Base-by-base conservation (phyloP, 2,888 invertebrate genomes). In the Hemistola chrysoprasaria region DNA sequence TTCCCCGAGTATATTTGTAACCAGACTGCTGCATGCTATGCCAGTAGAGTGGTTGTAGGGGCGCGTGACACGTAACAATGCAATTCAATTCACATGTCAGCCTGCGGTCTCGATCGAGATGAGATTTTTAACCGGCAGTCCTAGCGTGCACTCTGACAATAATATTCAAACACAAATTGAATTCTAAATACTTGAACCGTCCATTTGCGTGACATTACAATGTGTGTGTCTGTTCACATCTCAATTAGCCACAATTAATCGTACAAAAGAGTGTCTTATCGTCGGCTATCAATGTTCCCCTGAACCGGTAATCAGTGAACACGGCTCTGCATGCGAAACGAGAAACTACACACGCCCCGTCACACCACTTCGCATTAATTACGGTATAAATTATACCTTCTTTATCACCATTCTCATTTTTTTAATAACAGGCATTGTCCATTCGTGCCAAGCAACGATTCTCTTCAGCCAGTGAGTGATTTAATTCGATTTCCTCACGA, bases 381-480 rank as follows among this genome's bases (percentile, higher is more conserved):
- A 83, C 64, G 53, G 59, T 62, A 76, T 76, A 84, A 86, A 86
- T 86, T 86, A 79, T 71, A 85, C 65, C 74, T 85, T 85, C 70
- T 79, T 82, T 82, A 86, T 84, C 80, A 78, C 78, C 75, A 66
- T 70, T 71, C 74, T 73, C 78, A 78, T 75, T 83, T 78, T 85
- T 85, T 86, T 86, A 84, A 84, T 83, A 85, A 77, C 73, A 80
- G 80, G 78, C 82, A 84, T 83, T 82, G 73, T 78, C 64, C 78
- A 75, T 86, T 85, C 86, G 84, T 87, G 86, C 71, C 62, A 83
- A 82, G 82, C 58, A 79, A 69, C 83, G 78, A 85, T 86, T 86
- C 74, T 80, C 71, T 83, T 79, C 80, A 81, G 77, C 74, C 81
- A 69, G 73, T 76, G 80, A 72, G 70, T 84, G 83, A 78, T 84